These are phyloP conservation scores for Achroia grisella DNA, from an alignment of 1,140 invertebrate genomes.

Conservation along the genomic window DNA sequence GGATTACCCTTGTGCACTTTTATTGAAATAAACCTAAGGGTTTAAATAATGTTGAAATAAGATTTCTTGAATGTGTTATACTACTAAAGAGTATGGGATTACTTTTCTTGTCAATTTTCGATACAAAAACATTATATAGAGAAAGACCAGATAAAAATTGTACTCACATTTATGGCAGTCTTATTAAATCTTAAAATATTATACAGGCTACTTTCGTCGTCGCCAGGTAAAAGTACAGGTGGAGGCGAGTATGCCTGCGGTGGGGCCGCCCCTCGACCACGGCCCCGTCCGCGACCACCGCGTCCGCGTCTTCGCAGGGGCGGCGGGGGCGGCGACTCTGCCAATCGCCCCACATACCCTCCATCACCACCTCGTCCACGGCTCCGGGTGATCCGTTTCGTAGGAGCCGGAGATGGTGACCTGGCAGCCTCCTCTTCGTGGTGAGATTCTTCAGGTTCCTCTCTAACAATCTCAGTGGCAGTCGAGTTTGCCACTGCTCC, in stretches of 20 bases:
- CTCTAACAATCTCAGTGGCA: slow-evolving; percentile 29
- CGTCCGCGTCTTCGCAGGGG: slow-evolving; percentile 40
- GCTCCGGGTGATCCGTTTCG: slow-evolving; percentile 66
- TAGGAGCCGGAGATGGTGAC: slow-evolving; percentile 58
- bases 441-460: slow-evolving; percentile 39
- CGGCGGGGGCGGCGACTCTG: slow-evolving; percentile 52
- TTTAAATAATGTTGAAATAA: no score
- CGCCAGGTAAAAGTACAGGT: slow-evolving; percentile 48
- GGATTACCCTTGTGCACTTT: background rate
- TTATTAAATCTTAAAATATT: slow-evolving; percentile 87
- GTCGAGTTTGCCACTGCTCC: slow-evolving; percentile 45
- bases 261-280: slow-evolving; percentile 45
- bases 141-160: no score
- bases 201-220: slow-evolving; percentile 89
- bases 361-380: slow-evolving; percentile 54
- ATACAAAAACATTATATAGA: no score
- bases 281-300: slow-evolving; percentile 42
- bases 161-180: slow-evolving; percentile 81
- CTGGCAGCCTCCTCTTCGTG: slow-evolving; percentile 44
- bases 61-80: no score
- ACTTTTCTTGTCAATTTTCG: no score
- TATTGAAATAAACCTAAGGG: no score
- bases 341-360: slow-evolving; percentile 50
- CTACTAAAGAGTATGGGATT: no score
- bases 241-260: slow-evolving; percentile 50